Evolutionary conservation across 2,888 invertebrate species (phyloP), one percentile per base, ranked within the genome.

Genomic region (Lasioglossum oenotherae): DNA sequence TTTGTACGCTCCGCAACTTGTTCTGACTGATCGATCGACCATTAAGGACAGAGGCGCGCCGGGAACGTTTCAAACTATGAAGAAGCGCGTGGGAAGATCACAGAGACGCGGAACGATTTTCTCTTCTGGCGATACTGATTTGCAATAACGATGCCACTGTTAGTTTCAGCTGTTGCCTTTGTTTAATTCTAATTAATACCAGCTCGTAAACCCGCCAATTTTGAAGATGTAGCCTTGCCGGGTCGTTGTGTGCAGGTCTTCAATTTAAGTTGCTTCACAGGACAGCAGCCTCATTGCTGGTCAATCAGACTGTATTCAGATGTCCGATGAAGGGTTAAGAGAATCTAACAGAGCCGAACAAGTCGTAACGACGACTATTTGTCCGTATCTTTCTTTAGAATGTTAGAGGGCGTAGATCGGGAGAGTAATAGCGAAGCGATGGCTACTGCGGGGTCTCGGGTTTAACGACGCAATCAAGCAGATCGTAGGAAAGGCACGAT

Each of bases 401-500:
- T 1, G 5, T 31, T 23, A 19, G 53, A 53, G 49, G 38, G 31
- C 19, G 44, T 23, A 31, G 64, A 72, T 85, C 79, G 67, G 44
- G 57, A 35, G 53, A 46, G 67, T 44, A 44, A 75, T 14, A 41
- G 31, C 69, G 69, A 46, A 27, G 57, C 49, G 38, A 60, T 67
- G 82, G 86, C 80, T 80, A 82, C 72, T 80, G 35, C 31, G 35
- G 71, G 41, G n/a, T 60, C 82, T 64, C 27, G 57, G 60, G 44
- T 86, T 77, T 86, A 87, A 87, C 83, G 87, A 86, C 79, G 87
- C 87, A 87, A 87, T 87, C 86, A 83, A 87, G 83, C 83, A 77
- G 83, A 86, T 86, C 87, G 86, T 83, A 82, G 86, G 80, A 83
- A 79, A 83, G 86, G 74, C 72, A 79, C 75, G 86, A 83, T 86